Base-by-base conservation (phyloP, 2,888 invertebrate species). In the Cheilosia vulpina region DNA sequence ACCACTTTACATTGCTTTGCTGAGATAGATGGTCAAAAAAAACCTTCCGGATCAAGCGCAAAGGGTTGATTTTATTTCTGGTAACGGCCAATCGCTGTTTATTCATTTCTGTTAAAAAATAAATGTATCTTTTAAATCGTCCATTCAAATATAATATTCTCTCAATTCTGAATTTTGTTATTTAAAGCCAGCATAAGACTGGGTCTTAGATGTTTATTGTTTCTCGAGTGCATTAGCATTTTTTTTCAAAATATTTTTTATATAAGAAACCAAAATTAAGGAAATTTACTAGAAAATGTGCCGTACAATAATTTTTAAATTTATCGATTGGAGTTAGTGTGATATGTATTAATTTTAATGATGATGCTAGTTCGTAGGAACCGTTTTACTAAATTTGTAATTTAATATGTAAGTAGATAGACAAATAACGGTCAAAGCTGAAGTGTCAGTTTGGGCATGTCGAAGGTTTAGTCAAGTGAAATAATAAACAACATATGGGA, bases 281-380 rank as follows among this genome's bases (percentile, higher is more conserved):
- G 31, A 27, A 43, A 53, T 21, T 52, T 52, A 52, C 9, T 50
- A 27, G 24, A 24, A 52, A 52, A 52, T 50, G 58, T 60, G 38
- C 27, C 31, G 43, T 55, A 24, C 52, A 62, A 62, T 60, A 71
- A 58, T 47, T 47, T 17, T 21, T 31, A 45, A 47, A 31, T 31
- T 63, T 13, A 34, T 38, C 15, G 52, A 72, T 72, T 72, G 7
- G 43, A 72, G 41, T 60, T 38, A 50, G 65, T 60, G 71, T 72
- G 62, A 62, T 72, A 72, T 17, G 15, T 50, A 63, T 15, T 50
- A 7, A 31, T 38, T 52, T 62, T 62, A 47, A 52, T 53, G 15
- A 62, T 52, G 34, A 19, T 17, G 31, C 38, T 72, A 52, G 52
- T 19, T 7, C 5, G n/a, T 72, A 60, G 62, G 53, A 41, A 27